These are phyloP conservation scores for Enteromius paludinosus DNA, from an alignment of 2,797 vertebrate species.

Conservation along the genomic window DNA sequence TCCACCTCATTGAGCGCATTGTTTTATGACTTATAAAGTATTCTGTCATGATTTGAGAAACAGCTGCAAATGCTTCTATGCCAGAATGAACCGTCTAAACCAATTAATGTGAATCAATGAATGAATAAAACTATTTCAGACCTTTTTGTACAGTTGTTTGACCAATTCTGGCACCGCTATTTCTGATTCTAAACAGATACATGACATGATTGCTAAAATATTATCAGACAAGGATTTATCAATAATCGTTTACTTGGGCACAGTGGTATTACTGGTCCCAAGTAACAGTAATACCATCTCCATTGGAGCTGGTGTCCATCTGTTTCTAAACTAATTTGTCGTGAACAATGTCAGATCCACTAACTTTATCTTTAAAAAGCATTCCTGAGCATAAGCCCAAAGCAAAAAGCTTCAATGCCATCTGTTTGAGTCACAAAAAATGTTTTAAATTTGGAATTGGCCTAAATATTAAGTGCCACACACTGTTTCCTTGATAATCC, in stretches of 20 bases:
- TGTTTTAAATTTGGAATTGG: background rate
- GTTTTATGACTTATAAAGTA: background rate
- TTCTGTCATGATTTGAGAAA: background rate
- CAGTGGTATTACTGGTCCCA: background rate
- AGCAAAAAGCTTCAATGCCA: too few species aligned
- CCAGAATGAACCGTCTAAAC: background rate
- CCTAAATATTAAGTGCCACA: background rate
- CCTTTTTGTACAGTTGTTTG: background rate
- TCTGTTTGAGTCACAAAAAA: background rate
- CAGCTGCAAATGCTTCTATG: background rate
- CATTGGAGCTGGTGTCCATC: background rate
- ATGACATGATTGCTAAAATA: background rate
- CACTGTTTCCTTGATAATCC: slow-evolving; percentile 1
- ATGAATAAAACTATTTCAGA: background rate
- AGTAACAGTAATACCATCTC: background rate
- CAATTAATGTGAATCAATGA: background rate
- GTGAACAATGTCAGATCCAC: slow-evolving; percentile 6
- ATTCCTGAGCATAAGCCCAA: background rate
- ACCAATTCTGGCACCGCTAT: background rate
- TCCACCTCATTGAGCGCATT: background rate
- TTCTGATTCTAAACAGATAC: background rate
- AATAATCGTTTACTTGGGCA: background rate
- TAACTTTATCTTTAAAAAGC: background rate
- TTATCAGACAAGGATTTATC: background rate
- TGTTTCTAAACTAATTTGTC: background rate